A percentile compares a stretch with the other conserved stretches of the same genome.
Evolutionary conservation across 2,888 invertebrate genomes (phyloP).

Genomic region (Dicycla oo): DNA sequence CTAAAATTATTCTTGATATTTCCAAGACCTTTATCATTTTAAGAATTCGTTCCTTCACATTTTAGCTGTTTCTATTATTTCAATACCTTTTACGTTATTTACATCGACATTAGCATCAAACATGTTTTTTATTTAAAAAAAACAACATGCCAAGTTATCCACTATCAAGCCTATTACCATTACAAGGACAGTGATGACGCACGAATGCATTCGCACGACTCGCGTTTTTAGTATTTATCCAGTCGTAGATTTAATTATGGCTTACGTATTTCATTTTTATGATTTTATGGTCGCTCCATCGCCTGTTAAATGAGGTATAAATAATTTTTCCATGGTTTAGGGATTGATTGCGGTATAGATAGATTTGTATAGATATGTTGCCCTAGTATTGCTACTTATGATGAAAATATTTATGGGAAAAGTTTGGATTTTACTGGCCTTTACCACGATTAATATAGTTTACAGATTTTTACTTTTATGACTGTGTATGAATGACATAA

Average conservation of each 20-base stretch:
- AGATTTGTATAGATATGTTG: too few species aligned
- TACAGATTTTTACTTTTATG: not conserved
- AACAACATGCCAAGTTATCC: not conserved
- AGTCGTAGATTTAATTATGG: constrained; percentile 17
- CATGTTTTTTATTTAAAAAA: not conserved
- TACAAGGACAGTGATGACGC: constrained; percentile 57
- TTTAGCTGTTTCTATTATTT: not conserved
- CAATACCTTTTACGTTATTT: not conserved
- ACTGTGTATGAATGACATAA: not conserved
- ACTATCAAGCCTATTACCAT: constrained; percentile 21
- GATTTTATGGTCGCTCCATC: constrained; percentile 14
- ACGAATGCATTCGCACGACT: constrained; percentile 41
- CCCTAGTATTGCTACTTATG: too few species aligned
- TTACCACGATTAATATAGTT: not conserved
- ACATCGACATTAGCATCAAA: not conserved
- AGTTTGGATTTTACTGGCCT: not conserved
- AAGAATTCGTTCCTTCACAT: not conserved
- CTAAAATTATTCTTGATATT: not conserved
- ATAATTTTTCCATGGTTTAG: not conserved
- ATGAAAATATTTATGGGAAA: not conserved
- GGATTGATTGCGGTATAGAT: not conserved
- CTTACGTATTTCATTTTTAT: constrained; percentile 9
- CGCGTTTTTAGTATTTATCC: constrained; percentile 25
- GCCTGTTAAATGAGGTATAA: not conserved
- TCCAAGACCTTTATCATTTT: not conserved